A percentile compares a stretch with the other conserved stretches of the same genome.
These are phyloP conservation scores for Syncerus caffer DNA, from an alignment of 2,797 vertebrate genomes.

Conservation along the genomic window DNA sequence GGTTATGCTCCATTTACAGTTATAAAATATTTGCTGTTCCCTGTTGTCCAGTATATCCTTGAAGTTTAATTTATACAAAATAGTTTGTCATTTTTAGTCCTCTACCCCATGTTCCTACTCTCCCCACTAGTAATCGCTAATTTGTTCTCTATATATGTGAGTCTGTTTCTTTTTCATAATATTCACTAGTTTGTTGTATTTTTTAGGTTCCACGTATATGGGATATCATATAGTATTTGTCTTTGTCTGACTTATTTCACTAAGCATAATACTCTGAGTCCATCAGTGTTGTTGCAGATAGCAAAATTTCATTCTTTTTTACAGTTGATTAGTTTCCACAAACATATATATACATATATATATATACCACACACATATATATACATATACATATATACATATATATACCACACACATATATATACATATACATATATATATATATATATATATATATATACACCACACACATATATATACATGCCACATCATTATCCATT, in stretches of 20 bases:
- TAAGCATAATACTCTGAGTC: background rate
- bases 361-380: background rate
- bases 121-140: background rate
- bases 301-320: background rate
- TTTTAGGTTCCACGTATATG: background rate
- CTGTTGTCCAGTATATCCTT: background rate
- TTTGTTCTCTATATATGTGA: background rate
- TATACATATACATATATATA: background rate
- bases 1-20: background rate
- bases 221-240: background rate
- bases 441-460: background rate
- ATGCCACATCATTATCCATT: background rate
- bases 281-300: background rate
- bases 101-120: background rate
- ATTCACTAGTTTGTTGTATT: background rate
- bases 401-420: background rate
- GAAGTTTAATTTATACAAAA: background rate
- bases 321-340: background rate
- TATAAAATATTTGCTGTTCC: no score
- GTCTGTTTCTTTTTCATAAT: background rate
- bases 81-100: background rate
- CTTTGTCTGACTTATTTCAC: background rate
- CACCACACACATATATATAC: background rate
- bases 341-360: background rate
- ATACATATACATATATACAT: no score